Base-by-base conservation (phyloP, 1,140 invertebrate species). In the Neodiprion lecontei region DNA sequence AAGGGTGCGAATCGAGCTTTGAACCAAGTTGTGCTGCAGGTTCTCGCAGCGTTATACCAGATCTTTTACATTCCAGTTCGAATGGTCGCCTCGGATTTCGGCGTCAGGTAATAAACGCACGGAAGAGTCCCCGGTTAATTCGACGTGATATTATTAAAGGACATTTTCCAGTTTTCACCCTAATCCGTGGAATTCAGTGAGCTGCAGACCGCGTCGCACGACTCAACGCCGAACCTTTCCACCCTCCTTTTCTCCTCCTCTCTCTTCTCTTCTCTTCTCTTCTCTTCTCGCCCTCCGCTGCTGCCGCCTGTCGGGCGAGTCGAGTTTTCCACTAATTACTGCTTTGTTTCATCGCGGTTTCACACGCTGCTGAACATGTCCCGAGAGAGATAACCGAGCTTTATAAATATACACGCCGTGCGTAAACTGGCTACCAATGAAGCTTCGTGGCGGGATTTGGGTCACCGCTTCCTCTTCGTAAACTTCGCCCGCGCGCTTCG, bases 101-200 rank as follows among this genome's bases (percentile, higher is more conserved):
- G 4, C 53, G 11, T 12, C 53, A 17, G 53, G 5, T 61, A 61
- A 61, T 61, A 61, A 61, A 61, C 53, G 53, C 11, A 61, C 53
- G 53, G n/a, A 61, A 61, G 53, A 61, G 66, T 74, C 75, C 74
- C 67, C 78, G 81, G 83, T 85, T 86, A 85, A 85, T 84, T 83
- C 84, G 78, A 74, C 78, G 76, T 83, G 82, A 84, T 84, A 83
- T 85, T 85, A 87, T 88, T 87, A 87, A 86, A 88, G 85, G 86
- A 88, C 86, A 86, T 88, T 88, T 88, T 88, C 86, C 86, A 86
- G 84, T 86, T 88, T 88, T 88, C 86, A 82, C 84, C 85, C 85
- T 88, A 87, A 88, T 88, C 86, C 87, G 83, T 80, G 83, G 84
- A 86, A 87, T 87, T 87, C 87, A 88, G 79, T 87, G 86, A 86